phyloP scores from a whole-genome alignment of 2,113 vertebrate genomes.

The Rhinoderma darwinii region DNA sequence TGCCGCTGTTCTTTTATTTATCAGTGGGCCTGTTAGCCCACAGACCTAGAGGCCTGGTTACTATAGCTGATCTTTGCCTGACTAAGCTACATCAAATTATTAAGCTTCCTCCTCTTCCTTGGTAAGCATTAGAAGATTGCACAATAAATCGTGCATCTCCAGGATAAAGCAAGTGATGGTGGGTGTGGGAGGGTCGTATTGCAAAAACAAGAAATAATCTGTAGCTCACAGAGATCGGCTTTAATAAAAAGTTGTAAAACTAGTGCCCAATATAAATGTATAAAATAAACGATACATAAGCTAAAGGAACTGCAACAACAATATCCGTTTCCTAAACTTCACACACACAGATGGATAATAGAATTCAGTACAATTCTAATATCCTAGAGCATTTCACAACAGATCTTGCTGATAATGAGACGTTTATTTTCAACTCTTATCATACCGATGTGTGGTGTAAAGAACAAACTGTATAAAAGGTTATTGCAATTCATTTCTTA shows the following conservation, averaged over 20 bases:
- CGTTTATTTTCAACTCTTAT: background rate
- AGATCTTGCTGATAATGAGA: background rate
- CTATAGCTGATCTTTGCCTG: no score
- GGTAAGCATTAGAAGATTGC: no score
- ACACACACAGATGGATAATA: no score
- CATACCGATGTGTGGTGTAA: background rate
- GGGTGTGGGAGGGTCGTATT: background rate
- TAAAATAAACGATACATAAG: background rate
- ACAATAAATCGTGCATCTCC: no score
- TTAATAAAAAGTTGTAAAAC: background rate
- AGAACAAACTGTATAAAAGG: background rate
- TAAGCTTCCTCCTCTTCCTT: no score
- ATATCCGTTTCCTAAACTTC: background rate
- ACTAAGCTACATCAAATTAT: no score
- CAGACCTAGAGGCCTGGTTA: no score
- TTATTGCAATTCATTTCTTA: background rate
- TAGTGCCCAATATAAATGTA: background rate
- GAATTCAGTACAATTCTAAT: background rate
- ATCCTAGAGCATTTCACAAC: background rate
- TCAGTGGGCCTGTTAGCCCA: no score
- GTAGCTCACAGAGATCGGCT: background rate
- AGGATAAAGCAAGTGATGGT: no score
- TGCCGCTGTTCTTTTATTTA: no score
- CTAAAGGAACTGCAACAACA: background rate
- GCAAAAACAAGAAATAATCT: background rate